phyloP scores from a whole-genome alignment of 1,140 invertebrate genomes.

The Pogonomyrmex barbatus region DNA sequence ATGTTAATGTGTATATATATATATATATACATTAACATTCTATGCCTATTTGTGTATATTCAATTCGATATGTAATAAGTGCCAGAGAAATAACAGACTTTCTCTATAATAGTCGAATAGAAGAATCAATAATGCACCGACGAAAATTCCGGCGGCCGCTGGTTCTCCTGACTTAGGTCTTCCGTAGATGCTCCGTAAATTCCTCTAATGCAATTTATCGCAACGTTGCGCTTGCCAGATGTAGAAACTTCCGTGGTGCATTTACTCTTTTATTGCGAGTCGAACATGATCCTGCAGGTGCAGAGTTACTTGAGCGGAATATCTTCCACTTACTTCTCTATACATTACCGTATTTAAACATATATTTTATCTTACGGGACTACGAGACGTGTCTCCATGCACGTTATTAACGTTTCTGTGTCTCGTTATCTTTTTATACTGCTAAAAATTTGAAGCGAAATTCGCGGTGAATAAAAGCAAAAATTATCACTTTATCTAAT shows the following conservation, averaged over 20 bases:
- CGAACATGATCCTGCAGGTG: conserved; percentile 31
- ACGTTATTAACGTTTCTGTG: not conserved
- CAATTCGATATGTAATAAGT: not conserved
- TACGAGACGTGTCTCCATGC: not conserved
- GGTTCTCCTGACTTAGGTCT: conserved; percentile 65
- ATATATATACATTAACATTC: not conserved
- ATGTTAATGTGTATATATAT: too few species aligned
- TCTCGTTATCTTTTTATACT: not conserved
- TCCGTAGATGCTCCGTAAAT: conserved; percentile 71
- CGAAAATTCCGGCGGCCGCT: conserved; percentile 23
- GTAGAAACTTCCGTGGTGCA: conserved; percentile 69
- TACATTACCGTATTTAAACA: not conserved
- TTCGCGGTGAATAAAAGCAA: not conserved
- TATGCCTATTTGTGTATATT: not conserved
- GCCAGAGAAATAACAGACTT: not conserved
- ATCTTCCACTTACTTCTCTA: conserved; percentile 5
- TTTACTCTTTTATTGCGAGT: conserved; percentile 70
- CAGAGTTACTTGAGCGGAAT: conserved; percentile 47
- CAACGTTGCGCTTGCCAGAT: conserved; percentile 73
- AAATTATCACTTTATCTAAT: not conserved
- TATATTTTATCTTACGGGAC: conserved; percentile 7
- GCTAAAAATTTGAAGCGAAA: conserved; percentile 9
- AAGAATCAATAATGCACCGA: conserved; percentile 4
- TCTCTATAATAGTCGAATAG: not conserved
- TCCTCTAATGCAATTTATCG: conserved; percentile 78